Conservation (phyloP, 2,113 vertebrate genomes). For the Erythrocercus mccallii region DNA sequence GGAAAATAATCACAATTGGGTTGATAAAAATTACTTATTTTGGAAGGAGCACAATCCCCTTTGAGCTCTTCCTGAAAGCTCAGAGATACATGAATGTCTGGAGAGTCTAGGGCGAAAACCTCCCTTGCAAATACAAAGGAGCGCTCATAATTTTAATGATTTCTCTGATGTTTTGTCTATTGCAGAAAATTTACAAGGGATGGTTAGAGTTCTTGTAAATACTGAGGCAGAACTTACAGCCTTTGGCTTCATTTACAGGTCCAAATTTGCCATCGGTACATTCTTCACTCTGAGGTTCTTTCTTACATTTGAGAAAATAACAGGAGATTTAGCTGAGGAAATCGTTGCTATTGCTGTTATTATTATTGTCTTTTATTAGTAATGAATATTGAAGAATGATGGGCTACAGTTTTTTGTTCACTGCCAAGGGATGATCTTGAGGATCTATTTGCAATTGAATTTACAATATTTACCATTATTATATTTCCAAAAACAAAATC, state of each 20-base stretch:
- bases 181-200: background rate
- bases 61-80: background rate
- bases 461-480: background rate
- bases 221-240: background rate
- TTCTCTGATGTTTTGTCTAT: constrained; percentile 43
- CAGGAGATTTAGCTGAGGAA: background rate
- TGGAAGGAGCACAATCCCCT: background rate
- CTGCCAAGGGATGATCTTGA: background rate
- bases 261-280: background rate
- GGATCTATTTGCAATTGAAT: background rate
- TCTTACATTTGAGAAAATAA: background rate
- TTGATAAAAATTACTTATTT: constrained; percentile 27
- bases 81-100: background rate
- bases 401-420: background rate
- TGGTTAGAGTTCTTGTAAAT: background rate
- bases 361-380: background rate
- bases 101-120: background rate
- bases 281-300: background rate
- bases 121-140: background rate
- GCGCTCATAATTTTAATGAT: background rate
- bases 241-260: background rate
- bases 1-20: background rate
- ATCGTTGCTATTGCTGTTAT: background rate
- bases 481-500: background rate
- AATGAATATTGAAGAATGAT: background rate